phyloP scores from a whole-genome alignment of 2,113 vertebrate genomes.

The Psophia crepitans region DNA sequence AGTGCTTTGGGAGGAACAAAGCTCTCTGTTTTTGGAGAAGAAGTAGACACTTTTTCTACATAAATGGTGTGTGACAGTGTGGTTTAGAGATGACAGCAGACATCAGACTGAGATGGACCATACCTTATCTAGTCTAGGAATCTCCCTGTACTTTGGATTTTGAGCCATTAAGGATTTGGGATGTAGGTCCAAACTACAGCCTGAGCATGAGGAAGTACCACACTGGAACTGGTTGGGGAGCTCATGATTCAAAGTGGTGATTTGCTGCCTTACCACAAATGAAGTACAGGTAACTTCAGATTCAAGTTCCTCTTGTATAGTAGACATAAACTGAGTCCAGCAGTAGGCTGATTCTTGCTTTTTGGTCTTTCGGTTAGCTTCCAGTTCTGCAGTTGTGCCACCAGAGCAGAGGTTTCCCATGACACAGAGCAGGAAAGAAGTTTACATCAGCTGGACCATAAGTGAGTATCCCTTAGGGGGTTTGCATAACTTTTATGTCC shows the following conservation, averaged over 20 bases:
- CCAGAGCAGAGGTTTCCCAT: neutral
- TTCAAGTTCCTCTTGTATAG: neutral
- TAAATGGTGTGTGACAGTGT: neutral
- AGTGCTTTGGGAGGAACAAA: neutral
- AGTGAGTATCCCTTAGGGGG: neutral
- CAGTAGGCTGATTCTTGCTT: neutral
- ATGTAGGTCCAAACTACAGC: neutral
- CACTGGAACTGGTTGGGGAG: neutral
- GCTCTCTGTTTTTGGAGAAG: neutral
- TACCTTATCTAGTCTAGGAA: neutral
- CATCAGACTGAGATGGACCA: accelerated
- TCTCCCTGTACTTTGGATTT: neutral
- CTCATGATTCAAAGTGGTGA: neutral
- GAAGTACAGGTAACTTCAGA: accelerated
- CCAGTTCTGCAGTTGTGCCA: neutral
- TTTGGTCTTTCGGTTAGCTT: neutral
- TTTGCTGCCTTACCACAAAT: neutral
- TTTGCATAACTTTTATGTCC: neutral
- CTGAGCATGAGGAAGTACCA: neutral
- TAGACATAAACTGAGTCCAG: neutral
- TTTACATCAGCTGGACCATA: neutral
- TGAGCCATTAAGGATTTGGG: neutral
- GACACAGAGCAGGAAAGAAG: neutral
- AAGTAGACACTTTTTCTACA: no score
- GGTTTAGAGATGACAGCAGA: neutral